A percentile compares a stretch with the other conserved stretches of the same genome.
phyloP scores from a whole-genome alignment of 2,888 invertebrate genomes.

The Geotrupes spiniger region DNA sequence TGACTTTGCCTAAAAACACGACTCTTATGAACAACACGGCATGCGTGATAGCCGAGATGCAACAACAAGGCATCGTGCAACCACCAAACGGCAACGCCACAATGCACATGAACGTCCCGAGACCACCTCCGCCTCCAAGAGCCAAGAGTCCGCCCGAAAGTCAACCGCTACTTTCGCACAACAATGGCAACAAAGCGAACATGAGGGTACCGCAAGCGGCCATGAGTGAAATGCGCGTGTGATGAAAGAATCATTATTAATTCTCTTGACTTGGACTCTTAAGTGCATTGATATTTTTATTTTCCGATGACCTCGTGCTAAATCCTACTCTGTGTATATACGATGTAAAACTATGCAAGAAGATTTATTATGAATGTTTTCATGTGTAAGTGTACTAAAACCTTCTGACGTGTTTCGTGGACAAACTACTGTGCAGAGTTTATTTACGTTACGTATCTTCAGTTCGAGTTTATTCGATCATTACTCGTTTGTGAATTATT shows the following conservation, averaged over 20 bases:
- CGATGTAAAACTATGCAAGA: slow-evolving; percentile 2
- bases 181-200: slow-evolving; percentile 50
- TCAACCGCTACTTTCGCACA: slow-evolving; percentile 54
- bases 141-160: slow-evolving; percentile 58
- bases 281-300: slow-evolving; percentile 5
- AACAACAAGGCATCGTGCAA: slow-evolving; percentile 58
- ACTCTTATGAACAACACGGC: slow-evolving; percentile 52
- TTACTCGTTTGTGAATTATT: too few relatives aligned
- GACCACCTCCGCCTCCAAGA: slow-evolving; percentile 57
- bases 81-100: slow-evolving; percentile 61
- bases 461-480: too few relatives aligned
- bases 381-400: slow-evolving; percentile 34
- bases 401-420: neutral
- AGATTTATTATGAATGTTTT: slow-evolving; percentile 41
- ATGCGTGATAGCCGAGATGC: slow-evolving; percentile 56
- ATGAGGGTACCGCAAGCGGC: slow-evolving; percentile 76
- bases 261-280: slow-evolving; percentile 7
- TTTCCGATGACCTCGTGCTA: slow-evolving; percentile 30
- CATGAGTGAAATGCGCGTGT: slow-evolving; percentile 89
- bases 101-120: slow-evolving; percentile 56
- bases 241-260: slow-evolving; percentile 52
- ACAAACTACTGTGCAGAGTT: neutral
- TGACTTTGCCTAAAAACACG: slow-evolving; percentile 62
- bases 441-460: too few relatives aligned
- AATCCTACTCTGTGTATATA: slow-evolving; percentile 17